Evolutionary conservation across 2,888 invertebrate genomes (phyloP).

Genomic region (Harpalus rufipes): DNA sequence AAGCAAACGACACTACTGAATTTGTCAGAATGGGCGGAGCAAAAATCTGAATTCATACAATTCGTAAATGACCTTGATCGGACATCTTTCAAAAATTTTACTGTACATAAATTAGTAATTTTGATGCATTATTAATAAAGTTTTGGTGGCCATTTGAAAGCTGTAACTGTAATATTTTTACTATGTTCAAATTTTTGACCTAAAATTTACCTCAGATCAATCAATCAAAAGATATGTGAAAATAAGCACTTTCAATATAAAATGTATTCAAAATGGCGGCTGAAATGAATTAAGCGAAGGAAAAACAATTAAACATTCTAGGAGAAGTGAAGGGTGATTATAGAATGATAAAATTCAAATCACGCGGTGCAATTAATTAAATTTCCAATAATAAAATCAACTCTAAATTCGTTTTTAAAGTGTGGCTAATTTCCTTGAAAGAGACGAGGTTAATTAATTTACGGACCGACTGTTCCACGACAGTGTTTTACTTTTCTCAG

Average conservation of each 20-base stretch:
- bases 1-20: too few relatives aligned
- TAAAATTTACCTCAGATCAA: too few relatives aligned
- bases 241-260: not conserved
- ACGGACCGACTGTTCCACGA: conserved; percentile 47
- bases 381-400: conserved; percentile 50
- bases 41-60: too few relatives aligned
- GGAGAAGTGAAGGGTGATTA: conserved; percentile 11
- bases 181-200: too few relatives aligned
- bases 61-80: too few relatives aligned
- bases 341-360: conserved; percentile 36
- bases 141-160: not conserved
- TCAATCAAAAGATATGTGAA: too few relatives aligned
- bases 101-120: too few relatives aligned
- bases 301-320: conserved; percentile 20
- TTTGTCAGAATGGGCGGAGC: too few relatives aligned
- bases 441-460: conserved; percentile 54
- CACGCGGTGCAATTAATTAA: conserved; percentile 41
- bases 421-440: conserved; percentile 36
- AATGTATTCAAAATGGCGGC: not conserved
- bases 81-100: too few relatives aligned
- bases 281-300: not conserved
- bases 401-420: conserved; percentile 39
- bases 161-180: too few relatives aligned
- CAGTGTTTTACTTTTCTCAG: conserved; percentile 50
- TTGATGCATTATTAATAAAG: not conserved